Base-by-base conservation (phyloP, 2,888 invertebrate genomes). In the Callyntrura guangdongensis region DNA sequence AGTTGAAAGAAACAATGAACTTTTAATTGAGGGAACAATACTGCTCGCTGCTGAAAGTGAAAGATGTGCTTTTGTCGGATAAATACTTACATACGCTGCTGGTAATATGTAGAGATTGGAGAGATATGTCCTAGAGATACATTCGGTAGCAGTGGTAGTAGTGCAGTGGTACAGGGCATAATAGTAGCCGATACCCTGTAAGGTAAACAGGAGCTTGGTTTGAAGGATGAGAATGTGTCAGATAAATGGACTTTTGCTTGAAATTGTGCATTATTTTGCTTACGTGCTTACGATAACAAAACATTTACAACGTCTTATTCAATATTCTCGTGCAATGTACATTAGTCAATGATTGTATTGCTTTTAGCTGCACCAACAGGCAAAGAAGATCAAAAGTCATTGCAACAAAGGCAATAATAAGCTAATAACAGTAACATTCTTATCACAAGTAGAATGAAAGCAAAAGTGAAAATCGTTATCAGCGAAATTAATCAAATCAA, bases 401-500 rank as follows among this genome's bases (percentile, higher is more conserved):
- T 87, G 86, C 22, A 67, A 56, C 79, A 83, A 67, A 22, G 25
- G 36, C 6, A 77, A 77, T 82, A 83, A 67, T 67, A 67, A 59
- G 53, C 36, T 14, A 59, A 53, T 2, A 67, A 69, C 12, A 69
- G 36, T 27, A 49, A 45, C 22, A 49, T 61, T 86, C 47, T 77
- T 86, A 72, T 72, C 27, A 74, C 59, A 72, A 27, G 36, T 3
- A 25, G 64, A 89, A 74, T 89, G 89, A 89, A 89, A 89, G 89
- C 83, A 89, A 89, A 89, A 89, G 89, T 64, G 83, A 89, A 36
- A 67, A 27, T 53, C 84, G 77, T 84, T 89, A 89, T 89, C 89
- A 49, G 47, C 11, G 1, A 45, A 64, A 87, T 56, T 81, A 53
- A 87, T 87, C 79, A 84, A 82, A 61, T n/a, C 64, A 64, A 64